Conservation (phyloP, 2,113 vertebrate genomes). For the Hyperoodon ampullatus region DNA sequence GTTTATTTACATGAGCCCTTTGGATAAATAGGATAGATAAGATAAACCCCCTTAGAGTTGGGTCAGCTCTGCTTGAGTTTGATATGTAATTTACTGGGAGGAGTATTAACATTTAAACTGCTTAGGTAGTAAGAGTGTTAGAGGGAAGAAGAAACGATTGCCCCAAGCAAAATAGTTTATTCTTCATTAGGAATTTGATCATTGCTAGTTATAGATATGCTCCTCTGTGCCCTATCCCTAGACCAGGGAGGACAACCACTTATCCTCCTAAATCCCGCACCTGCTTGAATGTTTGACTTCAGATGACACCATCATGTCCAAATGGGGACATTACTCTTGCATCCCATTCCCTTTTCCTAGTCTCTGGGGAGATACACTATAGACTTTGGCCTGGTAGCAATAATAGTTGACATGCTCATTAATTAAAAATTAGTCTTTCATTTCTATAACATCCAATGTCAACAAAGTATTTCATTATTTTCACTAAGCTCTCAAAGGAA, state of each 20-base stretch:
- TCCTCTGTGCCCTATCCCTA: not conserved
- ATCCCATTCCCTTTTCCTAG: not conserved
- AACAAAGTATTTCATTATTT: constrained; percentile 25
- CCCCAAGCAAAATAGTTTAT: not conserved
- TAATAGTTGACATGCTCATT: not conserved
- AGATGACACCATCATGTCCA: not conserved
- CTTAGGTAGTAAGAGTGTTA: not conserved
- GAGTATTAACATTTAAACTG: not conserved
- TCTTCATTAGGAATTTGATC: not conserved
- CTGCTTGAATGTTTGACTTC: not conserved
- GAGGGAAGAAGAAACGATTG: not conserved
- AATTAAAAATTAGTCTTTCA: not conserved
- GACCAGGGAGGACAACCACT: not conserved
- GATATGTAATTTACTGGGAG: not conserved
- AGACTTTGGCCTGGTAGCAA: not conserved
- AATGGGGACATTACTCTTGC: not conserved
- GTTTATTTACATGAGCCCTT: not conserved
- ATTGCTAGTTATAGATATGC: not conserved
- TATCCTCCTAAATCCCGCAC: not conserved
- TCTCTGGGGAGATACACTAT: not conserved
- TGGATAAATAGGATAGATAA: not conserved
- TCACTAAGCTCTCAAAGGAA: not conserved
- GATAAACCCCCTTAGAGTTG: not conserved
- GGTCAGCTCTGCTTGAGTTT: not conserved
- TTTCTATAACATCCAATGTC: not conserved